Conservation (phyloP, 2,797 vertebrate species). For the Triplophysa bombifrons region DNA sequence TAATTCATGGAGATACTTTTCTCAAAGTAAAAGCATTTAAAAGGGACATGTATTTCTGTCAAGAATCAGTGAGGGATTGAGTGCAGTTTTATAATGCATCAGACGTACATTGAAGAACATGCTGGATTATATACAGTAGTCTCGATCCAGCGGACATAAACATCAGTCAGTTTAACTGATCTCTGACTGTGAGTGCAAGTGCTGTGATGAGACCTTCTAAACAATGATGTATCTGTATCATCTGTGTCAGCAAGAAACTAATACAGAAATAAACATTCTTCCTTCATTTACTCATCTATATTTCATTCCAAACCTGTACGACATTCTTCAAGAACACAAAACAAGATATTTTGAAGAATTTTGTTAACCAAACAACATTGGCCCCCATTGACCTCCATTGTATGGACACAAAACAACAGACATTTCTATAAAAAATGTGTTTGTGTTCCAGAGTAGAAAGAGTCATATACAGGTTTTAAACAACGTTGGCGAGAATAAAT, state of each 20-base stretch:
- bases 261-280: neutral
- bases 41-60: neutral
- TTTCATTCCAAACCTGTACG: too few relatives aligned
- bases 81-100: neutral
- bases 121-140: neutral
- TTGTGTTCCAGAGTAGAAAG: too few relatives aligned
- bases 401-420: too few relatives aligned
- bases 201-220: constrained; percentile 14
- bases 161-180: neutral
- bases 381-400: too few relatives aligned
- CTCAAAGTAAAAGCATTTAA: neutral
- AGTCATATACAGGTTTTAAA: too few relatives aligned
- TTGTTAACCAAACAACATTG: too few relatives aligned
- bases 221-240: constrained; percentile 4
- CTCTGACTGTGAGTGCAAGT: neutral
- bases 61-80: neutral
- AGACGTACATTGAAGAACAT: neutral
- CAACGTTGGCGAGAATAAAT: too few relatives aligned
- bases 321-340: too few relatives aligned
- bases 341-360: too few relatives aligned
- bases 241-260: constrained; percentile 1
- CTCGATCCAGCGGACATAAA: neutral
- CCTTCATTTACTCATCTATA: too few relatives aligned
- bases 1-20: neutral
- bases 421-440: too few relatives aligned